phyloP scores from a whole-genome alignment of 2,113 vertebrate genomes.

The Trichechus manatus region DNA sequence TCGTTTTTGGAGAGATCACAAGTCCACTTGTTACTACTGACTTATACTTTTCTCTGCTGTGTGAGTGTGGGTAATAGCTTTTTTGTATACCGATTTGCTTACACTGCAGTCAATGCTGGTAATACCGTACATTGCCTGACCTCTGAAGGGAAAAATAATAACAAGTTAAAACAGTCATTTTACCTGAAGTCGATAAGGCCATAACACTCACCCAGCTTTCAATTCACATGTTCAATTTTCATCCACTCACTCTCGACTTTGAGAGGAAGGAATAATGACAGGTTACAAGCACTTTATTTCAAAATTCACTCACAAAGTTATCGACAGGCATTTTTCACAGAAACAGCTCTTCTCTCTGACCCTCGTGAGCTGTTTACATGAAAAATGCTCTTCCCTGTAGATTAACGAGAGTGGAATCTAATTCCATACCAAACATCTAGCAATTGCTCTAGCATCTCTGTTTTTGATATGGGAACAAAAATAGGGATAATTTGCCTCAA shows the following conservation, averaged over 20 bases:
- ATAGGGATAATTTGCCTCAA: constrained; percentile 90
- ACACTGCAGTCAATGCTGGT: constrained; percentile 87
- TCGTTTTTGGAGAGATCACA: constrained; percentile 50
- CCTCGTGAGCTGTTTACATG: constrained; percentile 91
- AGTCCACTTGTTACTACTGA: constrained; percentile 76
- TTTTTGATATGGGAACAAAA: constrained; percentile 89
- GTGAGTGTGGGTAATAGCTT: constrained; percentile 87
- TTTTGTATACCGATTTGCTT: constrained; percentile 85
- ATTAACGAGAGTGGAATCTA: constrained; percentile 93
- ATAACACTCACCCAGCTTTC: constrained; percentile 94
- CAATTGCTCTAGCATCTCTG: constrained; percentile 90
- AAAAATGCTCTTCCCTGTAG: constrained; percentile 92
- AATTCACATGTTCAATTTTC: constrained; percentile 98
- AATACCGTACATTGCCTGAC: constrained; percentile 92
- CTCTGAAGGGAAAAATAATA: constrained; percentile 96
- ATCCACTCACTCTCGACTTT: constrained; percentile 93
- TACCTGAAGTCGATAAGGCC: constrained; percentile 93
- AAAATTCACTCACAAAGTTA: constrained; percentile 94
- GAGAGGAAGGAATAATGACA: constrained; percentile 97
- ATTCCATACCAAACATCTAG: constrained; percentile 91
- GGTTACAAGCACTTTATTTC: constrained; percentile 96
- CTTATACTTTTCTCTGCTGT: constrained; percentile 81
- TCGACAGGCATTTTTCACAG: constrained; percentile 92
- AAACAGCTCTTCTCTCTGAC: constrained; percentile 89
- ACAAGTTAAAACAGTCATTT: constrained; percentile 94